These are phyloP conservation scores for Eristalis tenax DNA, from an alignment of 2,888 invertebrate species.

Conservation along the genomic window DNA sequence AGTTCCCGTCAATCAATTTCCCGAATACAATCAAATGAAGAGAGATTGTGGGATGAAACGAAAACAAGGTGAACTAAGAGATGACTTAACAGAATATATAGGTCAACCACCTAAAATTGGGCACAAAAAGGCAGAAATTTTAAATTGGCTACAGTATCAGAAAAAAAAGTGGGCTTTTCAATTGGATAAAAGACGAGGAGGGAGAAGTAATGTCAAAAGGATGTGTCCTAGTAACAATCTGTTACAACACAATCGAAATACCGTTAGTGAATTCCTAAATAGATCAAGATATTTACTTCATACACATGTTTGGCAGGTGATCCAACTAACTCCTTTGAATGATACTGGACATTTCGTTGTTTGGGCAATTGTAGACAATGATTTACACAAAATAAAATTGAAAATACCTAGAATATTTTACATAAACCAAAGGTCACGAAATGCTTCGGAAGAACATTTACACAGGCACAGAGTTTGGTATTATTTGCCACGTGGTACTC, in stretches of 20 bases:
- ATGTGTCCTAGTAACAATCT: not conserved
- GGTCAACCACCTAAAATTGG: slow-evolving; percentile 93
- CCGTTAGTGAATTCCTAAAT: slow-evolving; percentile 90
- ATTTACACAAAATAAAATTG: slow-evolving; percentile 90
- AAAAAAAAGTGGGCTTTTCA: slow-evolving; percentile 95
- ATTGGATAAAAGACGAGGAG: slow-evolving; percentile 82
- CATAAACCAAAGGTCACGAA: slow-evolving; percentile 90
- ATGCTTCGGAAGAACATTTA: slow-evolving; percentile 83
- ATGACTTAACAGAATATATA: slow-evolving; percentile 91
- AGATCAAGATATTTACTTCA: slow-evolving; percentile 90
- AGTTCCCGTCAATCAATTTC: slow-evolving; percentile 77
- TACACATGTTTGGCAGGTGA: slow-evolving; percentile 94
- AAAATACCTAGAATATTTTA: slow-evolving; percentile 95
- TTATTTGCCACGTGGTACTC: slow-evolving; percentile 92
- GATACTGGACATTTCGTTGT: slow-evolving; percentile 92
- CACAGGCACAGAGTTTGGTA: slow-evolving; percentile 92
- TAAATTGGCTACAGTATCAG: slow-evolving; percentile 93
- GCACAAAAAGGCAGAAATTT: slow-evolving; percentile 86
- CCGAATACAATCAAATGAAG: slow-evolving; percentile 83
- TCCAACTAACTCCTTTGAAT: slow-evolving; percentile 89
- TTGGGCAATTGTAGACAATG: slow-evolving; percentile 94
- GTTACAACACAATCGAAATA: slow-evolving; percentile 78
- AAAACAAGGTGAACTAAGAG: slow-evolving; percentile 55
- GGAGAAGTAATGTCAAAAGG: slow-evolving; percentile 1
- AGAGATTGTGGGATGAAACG: slow-evolving; percentile 77